phyloP scores from a whole-genome alignment of 2,113 vertebrate genomes.

The Mobula birostris region DNA sequence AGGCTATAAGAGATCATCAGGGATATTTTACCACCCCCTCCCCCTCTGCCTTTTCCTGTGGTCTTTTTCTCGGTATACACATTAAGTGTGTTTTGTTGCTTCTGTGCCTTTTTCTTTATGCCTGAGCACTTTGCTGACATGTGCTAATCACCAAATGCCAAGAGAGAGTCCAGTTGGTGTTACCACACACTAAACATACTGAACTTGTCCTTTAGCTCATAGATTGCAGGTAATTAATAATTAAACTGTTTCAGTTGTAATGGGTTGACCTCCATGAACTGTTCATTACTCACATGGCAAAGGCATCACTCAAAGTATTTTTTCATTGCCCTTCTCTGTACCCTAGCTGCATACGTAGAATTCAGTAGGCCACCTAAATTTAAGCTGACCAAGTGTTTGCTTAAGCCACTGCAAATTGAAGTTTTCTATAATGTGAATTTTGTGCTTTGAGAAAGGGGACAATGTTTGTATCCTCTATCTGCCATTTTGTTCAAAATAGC shows the following conservation, averaged over 20 bases:
- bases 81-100: slow-evolving; percentile 48
- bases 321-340: slow-evolving; percentile 58
- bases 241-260: slow-evolving; percentile 82
- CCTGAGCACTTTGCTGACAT: slow-evolving; percentile 69
- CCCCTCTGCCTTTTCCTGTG: slow-evolving; percentile 16
- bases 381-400: slow-evolving; percentile 57
- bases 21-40: slow-evolving; percentile 12
- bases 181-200: slow-evolving; percentile 70
- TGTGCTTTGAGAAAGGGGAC: not conserved
- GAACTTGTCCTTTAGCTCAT: slow-evolving; percentile 78
- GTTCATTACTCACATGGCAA: slow-evolving; percentile 86
- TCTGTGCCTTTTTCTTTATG: slow-evolving; percentile 58
- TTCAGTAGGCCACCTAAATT: slow-evolving; percentile 58
- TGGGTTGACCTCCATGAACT: slow-evolving; percentile 89
- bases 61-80: not conserved
- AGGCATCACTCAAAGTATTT: slow-evolving; percentile 84
- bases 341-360: slow-evolving; percentile 45
- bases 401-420: slow-evolving; percentile 17
- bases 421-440: not conserved
- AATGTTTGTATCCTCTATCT: slow-evolving; percentile 22
- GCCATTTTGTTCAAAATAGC: not conserved
- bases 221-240: slow-evolving; percentile 96
- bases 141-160: slow-evolving; percentile 68
- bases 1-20: slow-evolving; percentile 33
- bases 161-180: slow-evolving; percentile 57